Percentiles rank a stretch among this genome's conserved stretches.
Conservation (phyloP, 2,888 invertebrate genomes). For the Acholoe squamosa region DNA sequence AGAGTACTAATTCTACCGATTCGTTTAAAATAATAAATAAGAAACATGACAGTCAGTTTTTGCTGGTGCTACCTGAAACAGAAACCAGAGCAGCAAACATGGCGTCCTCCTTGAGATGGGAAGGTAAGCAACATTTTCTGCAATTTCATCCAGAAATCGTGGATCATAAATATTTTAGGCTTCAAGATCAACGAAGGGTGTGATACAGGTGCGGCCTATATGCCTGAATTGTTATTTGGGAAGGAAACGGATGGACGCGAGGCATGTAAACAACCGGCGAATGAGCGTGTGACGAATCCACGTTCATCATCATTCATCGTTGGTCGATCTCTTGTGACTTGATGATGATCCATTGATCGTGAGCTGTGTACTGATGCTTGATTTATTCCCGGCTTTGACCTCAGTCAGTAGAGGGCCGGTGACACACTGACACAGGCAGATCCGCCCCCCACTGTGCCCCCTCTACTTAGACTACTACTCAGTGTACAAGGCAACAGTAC, state of each 20-base stretch:
- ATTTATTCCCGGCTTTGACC: neutral
- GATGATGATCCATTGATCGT: no score
- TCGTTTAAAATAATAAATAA: no score
- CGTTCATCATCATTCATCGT: slow-evolving; percentile 4
- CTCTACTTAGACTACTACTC: no score
- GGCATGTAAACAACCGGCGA: slow-evolving; percentile 2
- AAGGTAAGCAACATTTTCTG: slow-evolving; percentile 64
- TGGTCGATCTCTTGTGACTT: no score
- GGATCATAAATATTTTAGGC: neutral
- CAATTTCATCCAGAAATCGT: neutral
- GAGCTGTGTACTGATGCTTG: no score
- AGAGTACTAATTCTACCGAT: no score
- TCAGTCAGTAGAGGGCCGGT: no score
- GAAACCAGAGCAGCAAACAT: slow-evolving; percentile 62
- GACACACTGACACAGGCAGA: no score
- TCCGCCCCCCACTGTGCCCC: no score
- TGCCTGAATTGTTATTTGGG: neutral
- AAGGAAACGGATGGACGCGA: neutral
- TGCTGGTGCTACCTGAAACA: no score
- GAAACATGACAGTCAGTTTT: no score
- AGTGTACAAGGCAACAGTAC: no score
- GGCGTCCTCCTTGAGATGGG: slow-evolving; percentile 71
- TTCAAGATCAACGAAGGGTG: neutral
- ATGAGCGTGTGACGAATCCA: slow-evolving; percentile 27
- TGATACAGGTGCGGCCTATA: neutral